Evolutionary conservation across 1,140 invertebrate species (phyloP), one percentile per base, ranked within the genome.

Genomic region (Drosophila kikkawai): DNA sequence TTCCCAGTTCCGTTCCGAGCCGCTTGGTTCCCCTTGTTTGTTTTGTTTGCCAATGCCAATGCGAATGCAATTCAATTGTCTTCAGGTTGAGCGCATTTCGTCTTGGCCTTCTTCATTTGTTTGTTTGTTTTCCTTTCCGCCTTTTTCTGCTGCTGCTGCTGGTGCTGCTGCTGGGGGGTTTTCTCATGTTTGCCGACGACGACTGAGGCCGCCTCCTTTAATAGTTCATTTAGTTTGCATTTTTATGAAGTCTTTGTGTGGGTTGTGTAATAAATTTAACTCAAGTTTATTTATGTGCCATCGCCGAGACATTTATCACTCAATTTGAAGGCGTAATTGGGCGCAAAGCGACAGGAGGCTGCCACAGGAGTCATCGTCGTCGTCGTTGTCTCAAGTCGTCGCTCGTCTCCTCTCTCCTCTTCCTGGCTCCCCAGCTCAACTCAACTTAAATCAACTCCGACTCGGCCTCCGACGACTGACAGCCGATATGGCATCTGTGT

Each of bases 181-280:
- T 78, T 90, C 78, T 82, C 85, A 90, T 85, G 84, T 88, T 88
- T 73, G 80, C 84, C 85, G 84, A 47, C 68, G 68, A 69, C 48
- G 67, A 68, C 64, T 64, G 64, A 65, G 50, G 67, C 67, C 67
- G 67, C 66, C 83, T 76, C 82, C 55, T 79, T 90, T 90, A 90
- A 90, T 90, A 90, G 85, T 90, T 85, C 85, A 90, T 90, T 90
- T 90, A 90, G 85, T 90, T 90, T 82, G 85, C 85, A 90, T 90
- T 90, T 90, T 90, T 90, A 90, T 90, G 86, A 84, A 90, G 84
- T 87, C 84, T 87, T 87, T 87, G 84, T 87, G 84, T 87, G 84
- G 84, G 85, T 90, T 90, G 85, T 85, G 86, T 90, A 90, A 90
- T 90, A 90, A 90, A 90, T 90, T 90, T 91, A 86, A 90, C 85